Evolutionary conservation across 2,113 vertebrate species (phyloP).

Genomic region (Helogale parvula): DNA sequence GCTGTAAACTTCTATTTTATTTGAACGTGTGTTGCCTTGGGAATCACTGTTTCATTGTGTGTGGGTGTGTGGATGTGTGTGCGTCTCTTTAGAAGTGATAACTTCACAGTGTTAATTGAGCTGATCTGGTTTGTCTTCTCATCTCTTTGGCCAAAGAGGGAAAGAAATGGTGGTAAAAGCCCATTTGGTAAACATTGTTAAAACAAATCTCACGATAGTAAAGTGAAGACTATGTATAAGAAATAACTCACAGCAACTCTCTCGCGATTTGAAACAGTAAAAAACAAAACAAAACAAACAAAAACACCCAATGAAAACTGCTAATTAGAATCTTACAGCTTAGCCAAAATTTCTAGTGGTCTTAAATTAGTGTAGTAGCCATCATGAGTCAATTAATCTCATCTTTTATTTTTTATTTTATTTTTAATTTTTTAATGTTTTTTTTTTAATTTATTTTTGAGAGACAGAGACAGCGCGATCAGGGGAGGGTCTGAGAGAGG

Average conservation of each 20-base stretch:
- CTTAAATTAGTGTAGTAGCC: not conserved
- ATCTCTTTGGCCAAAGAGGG: not conserved
- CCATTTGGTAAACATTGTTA: not conserved
- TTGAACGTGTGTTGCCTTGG: slow-evolving; percentile 9
- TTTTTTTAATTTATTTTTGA: no score
- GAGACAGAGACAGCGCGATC: no score
- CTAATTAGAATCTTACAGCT: not conserved
- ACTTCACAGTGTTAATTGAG: not conserved
- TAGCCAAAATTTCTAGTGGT: not conserved
- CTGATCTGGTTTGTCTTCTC: not conserved
- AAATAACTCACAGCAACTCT: not conserved
- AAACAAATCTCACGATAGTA: not conserved
- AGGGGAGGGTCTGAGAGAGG: no score
- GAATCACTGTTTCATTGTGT: not conserved
- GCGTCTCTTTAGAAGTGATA: slow-evolving; percentile 1
- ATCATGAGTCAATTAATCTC: not conserved
- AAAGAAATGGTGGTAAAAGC: not conserved
- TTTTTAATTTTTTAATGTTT: no score
- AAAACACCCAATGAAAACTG: not conserved
- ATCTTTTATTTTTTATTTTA: no score
- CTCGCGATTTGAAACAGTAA: slow-evolving; percentile 13
- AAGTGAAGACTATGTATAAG: not conserved
- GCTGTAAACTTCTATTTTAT: not conserved
- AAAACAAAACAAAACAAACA: not conserved
- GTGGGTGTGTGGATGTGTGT: not conserved